These are phyloP conservation scores for Epizoanthus scotinus DNA, from an alignment of 92 coral and sea anemone species.

Conservation along the genomic window DNA sequence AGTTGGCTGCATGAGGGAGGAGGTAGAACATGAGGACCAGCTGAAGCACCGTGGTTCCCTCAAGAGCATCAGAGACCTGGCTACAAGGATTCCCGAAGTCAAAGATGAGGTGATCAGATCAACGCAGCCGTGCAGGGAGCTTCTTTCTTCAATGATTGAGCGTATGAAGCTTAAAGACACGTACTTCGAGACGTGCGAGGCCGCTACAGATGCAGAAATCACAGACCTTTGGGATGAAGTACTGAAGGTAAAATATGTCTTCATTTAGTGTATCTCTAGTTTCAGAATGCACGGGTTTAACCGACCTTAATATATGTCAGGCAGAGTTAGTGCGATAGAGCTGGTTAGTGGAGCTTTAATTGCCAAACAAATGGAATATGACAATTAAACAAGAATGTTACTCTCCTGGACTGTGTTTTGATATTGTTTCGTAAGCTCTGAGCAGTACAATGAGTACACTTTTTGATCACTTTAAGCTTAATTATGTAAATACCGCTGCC, in stretches of 20 bases:
- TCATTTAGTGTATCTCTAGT: conserved; percentile 29
- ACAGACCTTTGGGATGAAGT: conserved; percentile 45
- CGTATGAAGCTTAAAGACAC: conserved; percentile 37
- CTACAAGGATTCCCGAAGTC: conserved; percentile 40
- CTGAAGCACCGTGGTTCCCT: conserved; percentile 25
- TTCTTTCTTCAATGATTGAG: conserved; percentile 41
- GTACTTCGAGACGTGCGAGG: conserved; percentile 35
- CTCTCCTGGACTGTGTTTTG: conserved; percentile 28
- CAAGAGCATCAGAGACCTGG: conserved; percentile 44
- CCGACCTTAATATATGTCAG: conserved; percentile 28
- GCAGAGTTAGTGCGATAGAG: conserved; percentile 11
- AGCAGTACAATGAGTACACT: conserved; percentile 32
- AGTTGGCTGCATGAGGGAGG: conserved; percentile 49
- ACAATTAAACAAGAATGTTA: conserved; percentile 31
- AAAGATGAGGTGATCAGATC: conserved; percentile 49
- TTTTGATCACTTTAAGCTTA: too few relatives aligned
- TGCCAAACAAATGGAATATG: conserved; percentile 41
- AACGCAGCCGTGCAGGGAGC: conserved; percentile 43
- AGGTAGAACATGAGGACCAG: conserved; percentile 38
- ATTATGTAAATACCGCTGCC: too few relatives aligned
- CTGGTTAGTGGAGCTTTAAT: conserved; percentile 25
- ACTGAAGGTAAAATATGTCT: conserved; percentile 37
- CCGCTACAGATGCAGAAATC: conserved; percentile 46
- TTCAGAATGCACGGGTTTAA: conserved; percentile 40
- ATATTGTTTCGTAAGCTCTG: conserved; percentile 39